Base-by-base conservation (phyloP, 2,113 vertebrate genomes). In the Suricata suricatta region DNA sequence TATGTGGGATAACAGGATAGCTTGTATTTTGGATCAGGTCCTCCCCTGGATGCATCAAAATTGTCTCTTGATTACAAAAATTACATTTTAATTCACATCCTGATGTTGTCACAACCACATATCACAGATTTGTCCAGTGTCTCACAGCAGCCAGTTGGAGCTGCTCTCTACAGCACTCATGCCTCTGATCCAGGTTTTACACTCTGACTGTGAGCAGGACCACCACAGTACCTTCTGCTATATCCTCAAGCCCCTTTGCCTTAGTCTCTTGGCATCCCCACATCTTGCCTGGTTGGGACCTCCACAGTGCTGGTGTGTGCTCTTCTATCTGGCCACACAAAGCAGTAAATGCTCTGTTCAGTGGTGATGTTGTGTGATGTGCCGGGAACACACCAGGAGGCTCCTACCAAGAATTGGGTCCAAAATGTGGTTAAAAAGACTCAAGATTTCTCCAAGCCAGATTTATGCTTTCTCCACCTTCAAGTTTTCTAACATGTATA, bases 1-100 rank as follows among this genome's bases (percentile, higher is more conserved):
- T 87, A 52, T 47, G 35, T 27, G 86, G 90, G n/a, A 41, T 85
- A 85, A 92, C 16, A 52, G 33, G 7, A 64, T 41, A 35, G 69
- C 57, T 52, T 85, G 68, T 54, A n/a, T 35, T 96, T 86, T 80
- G 95, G 74, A 95, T 96, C n/a, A 74, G 68, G 50, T 86, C 10
- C 41, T 44, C 21, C 57, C 91, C 47, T 41, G 84, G n/a, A 74
- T 77, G 69, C 5, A 19, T 81, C 88, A 92, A 93, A 94, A 94
- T 86, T 47, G n/a, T 14, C 31, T 98, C 50, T 57, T 79, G 50
- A 74, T 50, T 3, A 5, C 17, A 31, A 63, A 57, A 95, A 11
- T 19, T 79, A 19, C 0, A 0, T 19, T 87, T 97, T 86, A 52
- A 16, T 88, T 68, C 86, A 88, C n/a, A 8, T 95, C 50, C 85